Conservation (phyloP, 2,888 invertebrate species). For the Microctonus hyperodae region DNA sequence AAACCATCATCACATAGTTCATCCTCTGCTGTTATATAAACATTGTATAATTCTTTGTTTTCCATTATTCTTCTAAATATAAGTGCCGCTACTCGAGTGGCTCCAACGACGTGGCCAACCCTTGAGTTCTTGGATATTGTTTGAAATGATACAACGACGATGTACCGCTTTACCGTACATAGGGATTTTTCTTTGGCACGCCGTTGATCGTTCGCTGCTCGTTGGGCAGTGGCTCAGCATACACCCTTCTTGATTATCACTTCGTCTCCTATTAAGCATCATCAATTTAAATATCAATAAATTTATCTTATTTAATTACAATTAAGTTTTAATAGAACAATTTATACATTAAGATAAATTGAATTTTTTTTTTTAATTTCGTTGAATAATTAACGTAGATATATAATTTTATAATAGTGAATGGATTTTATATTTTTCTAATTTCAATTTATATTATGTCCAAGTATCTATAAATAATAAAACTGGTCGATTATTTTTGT, state of each 20-base stretch:
- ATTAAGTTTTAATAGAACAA: too few species aligned
- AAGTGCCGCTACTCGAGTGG: constrained; percentile 51
- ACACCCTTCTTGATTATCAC: constrained; percentile 49
- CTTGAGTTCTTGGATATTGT: constrained; percentile 57
- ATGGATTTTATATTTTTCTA: too few species aligned
- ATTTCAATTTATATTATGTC: too few species aligned
- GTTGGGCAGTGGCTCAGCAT: constrained; percentile 51
- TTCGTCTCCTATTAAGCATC: constrained; percentile 41
- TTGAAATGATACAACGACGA: constrained; percentile 44
- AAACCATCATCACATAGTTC: constrained; percentile 25
- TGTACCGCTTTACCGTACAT: constrained; percentile 54
- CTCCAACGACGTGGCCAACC: constrained; percentile 61
- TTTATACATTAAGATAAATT: too few species aligned
- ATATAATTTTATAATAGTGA: too few species aligned
- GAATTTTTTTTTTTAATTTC: too few species aligned
- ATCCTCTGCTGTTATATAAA: neutral
- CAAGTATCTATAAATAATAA: too few species aligned
- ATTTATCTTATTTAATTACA: too few species aligned
- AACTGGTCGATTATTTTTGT: too few species aligned
- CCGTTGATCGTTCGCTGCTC: constrained; percentile 41
- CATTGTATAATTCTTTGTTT: constrained; percentile 23
- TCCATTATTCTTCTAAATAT: constrained; percentile 51
- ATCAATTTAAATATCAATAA: neutral
- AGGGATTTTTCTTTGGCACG: constrained; percentile 52
- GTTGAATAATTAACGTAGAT: too few species aligned